Percentiles rank a stretch among this genome's conserved stretches.
phyloP scores from a whole-genome alignment of 2,797 vertebrate species.

The Sebastes diaconus region DNA sequence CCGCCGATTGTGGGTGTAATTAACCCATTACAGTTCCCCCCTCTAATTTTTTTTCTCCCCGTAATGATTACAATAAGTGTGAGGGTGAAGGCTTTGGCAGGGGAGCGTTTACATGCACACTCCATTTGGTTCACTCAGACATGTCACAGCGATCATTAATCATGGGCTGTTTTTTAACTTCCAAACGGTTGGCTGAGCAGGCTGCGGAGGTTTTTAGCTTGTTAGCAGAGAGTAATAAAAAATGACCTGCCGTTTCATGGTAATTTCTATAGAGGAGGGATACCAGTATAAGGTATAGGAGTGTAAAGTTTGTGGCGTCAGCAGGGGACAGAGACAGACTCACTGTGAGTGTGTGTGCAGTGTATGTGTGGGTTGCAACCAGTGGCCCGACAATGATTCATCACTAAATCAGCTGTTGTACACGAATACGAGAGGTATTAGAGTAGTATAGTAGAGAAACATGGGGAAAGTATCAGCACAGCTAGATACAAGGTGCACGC shows the following conservation, averaged over 20 bases:
- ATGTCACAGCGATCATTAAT: slow-evolving; percentile 78
- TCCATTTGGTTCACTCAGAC: slow-evolving; percentile 81
- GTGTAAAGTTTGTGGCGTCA: slow-evolving; percentile 9
- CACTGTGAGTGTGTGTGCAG: not conserved
- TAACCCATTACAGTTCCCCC: slow-evolving; percentile 77
- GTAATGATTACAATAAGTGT: slow-evolving; percentile 82
- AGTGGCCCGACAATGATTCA: not conserved
- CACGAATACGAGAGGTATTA: not conserved
- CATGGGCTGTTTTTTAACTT: slow-evolving; percentile 72
- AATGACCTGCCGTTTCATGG: slow-evolving; percentile 52
- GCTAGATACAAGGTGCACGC: not conserved
- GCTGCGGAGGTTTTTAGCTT: slow-evolving; percentile 39
- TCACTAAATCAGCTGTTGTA: not conserved
- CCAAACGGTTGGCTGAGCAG: slow-evolving; percentile 24
- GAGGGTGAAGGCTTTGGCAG: slow-evolving; percentile 76
- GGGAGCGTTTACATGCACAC: slow-evolving; percentile 74
- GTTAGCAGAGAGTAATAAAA: slow-evolving; percentile 65
- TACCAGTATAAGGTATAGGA: not conserved
- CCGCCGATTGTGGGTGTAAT: slow-evolving; percentile 71
- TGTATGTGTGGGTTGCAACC: not conserved
- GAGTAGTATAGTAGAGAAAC: not conserved
- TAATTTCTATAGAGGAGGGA: slow-evolving; percentile 36
- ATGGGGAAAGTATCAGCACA: not conserved
- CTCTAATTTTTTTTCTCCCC: slow-evolving; percentile 49
- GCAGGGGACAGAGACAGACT: slow-evolving; percentile 13